Conservation (phyloP, 1,140 invertebrate genomes). For the Aporrectodea caliginosa region DNA sequence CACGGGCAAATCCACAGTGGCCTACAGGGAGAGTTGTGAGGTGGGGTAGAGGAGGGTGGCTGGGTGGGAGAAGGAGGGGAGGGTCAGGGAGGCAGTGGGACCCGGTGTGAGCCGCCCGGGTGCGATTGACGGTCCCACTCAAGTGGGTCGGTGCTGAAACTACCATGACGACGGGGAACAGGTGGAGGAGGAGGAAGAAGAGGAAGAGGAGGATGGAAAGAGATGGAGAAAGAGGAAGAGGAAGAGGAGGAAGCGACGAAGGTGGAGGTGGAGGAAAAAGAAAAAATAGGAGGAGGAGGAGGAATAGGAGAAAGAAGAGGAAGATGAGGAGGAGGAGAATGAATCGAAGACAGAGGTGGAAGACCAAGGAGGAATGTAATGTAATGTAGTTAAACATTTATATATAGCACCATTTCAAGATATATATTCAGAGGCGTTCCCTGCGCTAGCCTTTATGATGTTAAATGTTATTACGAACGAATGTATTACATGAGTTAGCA, state of each 20-base stretch:
- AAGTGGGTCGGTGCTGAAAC: not conserved
- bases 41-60: no score
- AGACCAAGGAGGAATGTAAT: not conserved
- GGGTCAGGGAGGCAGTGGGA: not conserved
- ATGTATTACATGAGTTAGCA: no score
- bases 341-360: not conserved
- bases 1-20: no score
- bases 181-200: not conserved
- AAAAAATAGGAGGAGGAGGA: not conserved
- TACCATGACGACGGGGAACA: not conserved
- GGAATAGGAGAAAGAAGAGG: not conserved
- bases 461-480: no score
- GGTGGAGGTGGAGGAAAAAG: not conserved
- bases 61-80: no score
- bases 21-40: no score
- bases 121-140: not conserved
- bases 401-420: no score
- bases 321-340: not conserved
- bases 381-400: no score
- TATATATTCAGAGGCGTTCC: no score
- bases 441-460: no score
- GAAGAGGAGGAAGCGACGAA: not conserved
- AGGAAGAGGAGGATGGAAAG: not conserved
- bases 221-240: not conserved
- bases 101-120: not conserved